A percentile compares a stretch with the other conserved stretches of the same genome.
phyloP scores from a whole-genome alignment of 2,797 vertebrate species.

The Urocyon cinereoargenteus region DNA sequence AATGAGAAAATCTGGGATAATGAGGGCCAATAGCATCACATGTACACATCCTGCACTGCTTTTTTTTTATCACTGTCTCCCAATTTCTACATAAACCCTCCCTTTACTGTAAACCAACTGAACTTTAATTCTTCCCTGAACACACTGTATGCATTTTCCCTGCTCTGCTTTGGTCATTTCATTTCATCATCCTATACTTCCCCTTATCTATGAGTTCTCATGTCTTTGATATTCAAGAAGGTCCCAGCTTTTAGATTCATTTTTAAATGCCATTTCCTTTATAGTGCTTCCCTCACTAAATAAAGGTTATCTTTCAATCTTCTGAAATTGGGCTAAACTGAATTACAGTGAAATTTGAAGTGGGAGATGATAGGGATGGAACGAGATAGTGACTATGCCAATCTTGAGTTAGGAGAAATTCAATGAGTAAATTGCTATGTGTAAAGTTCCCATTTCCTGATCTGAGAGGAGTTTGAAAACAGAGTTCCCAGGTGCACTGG shows the following conservation, averaged over 20 bases:
- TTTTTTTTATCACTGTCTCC: background rate
- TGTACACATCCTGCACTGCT: background rate
- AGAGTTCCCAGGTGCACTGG: background rate
- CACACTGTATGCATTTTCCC: background rate
- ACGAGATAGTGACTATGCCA: background rate
- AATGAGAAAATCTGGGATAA: background rate
- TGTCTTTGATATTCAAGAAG: background rate
- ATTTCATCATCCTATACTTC: background rate
- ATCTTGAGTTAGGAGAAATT: background rate
- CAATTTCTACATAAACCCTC: background rate
- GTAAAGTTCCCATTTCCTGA: background rate
- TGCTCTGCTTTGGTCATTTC: background rate
- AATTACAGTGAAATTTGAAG: background rate
- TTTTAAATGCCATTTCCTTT: background rate
- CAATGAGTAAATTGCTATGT: background rate
- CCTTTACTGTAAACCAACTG: background rate
- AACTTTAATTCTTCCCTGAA: background rate
- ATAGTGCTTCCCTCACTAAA: background rate
- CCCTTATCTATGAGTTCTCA: background rate
- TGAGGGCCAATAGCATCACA: background rate
- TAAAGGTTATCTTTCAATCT: background rate
- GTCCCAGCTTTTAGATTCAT: background rate
- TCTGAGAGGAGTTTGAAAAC: background rate
- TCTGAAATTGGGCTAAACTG: background rate
- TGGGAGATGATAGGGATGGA: background rate